These are phyloP conservation scores for Hemibagrus guttatus DNA, from an alignment of 2,797 vertebrate species.

Conservation along the genomic window DNA sequence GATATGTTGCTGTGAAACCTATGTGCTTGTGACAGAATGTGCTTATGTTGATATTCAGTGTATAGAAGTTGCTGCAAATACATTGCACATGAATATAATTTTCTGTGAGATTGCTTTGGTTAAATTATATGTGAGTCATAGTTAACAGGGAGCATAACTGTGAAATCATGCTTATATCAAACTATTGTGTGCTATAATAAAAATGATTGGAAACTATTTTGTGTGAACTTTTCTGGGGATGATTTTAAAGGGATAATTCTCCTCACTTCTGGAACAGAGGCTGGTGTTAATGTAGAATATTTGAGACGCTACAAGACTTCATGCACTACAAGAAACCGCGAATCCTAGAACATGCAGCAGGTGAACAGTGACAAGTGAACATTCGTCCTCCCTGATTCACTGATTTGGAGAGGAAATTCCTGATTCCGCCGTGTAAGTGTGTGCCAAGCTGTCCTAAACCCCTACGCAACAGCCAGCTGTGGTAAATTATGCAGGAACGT, in stretches of 20 bases:
- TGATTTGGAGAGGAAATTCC: constrained; percentile 58
- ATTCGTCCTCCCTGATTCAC: constrained; percentile 41
- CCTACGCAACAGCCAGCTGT: constrained; percentile 61
- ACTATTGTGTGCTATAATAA: background rate
- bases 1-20: background rate
- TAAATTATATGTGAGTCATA: background rate
- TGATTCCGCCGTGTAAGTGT: constrained; percentile 54
- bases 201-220: background rate
- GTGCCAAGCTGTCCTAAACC: constrained; percentile 42
- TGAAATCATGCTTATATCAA: background rate
- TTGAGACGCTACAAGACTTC: background rate
- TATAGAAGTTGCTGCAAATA: background rate
- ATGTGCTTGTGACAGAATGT: background rate
- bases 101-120: background rate
- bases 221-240: background rate
- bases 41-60: background rate
- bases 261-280: background rate
- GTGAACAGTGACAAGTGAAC: constrained; percentile 60
- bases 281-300: background rate
- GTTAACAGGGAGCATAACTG: background rate
- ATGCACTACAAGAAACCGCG: background rate
- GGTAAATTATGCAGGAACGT: constrained; percentile 70
- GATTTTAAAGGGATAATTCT: background rate
- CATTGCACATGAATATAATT: background rate
- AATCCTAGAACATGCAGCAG: constrained; percentile 45